phyloP scores from a whole-genome alignment of 2,888 invertebrate genomes.

The Torymus texanus region DNA sequence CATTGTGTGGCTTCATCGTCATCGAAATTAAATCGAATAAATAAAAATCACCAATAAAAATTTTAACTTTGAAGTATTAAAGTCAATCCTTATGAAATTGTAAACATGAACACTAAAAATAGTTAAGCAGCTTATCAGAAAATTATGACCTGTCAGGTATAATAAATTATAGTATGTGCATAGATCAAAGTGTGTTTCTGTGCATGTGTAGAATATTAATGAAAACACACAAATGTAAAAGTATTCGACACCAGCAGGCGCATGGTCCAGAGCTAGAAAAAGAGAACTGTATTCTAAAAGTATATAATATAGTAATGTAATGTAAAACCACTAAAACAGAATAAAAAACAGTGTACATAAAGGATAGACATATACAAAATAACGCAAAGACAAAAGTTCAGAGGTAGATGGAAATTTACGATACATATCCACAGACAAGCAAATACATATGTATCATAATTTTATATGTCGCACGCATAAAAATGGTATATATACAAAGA shows the following conservation, averaged over 20 bases:
- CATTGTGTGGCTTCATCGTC: too few species aligned
- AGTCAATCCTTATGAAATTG: too few species aligned
- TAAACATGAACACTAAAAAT: too few species aligned
- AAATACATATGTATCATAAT: constrained; percentile 10
- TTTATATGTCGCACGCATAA: neutral
- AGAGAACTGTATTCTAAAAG: constrained; percentile 38
- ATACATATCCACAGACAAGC: constrained; percentile 49
- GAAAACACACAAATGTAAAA: constrained; percentile 1
- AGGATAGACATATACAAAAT: constrained; percentile 50
- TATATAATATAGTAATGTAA: constrained; percentile 22
- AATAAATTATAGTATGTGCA: constrained; percentile 6
- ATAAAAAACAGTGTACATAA: constrained; percentile 39
- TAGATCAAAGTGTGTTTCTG: constrained; percentile 3
- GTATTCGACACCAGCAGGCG: constrained; percentile 29
- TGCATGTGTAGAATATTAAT: constrained; percentile 5
- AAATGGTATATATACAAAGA: constrained; percentile 8
- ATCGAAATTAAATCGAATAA: too few species aligned
- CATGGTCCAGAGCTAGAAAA: constrained; percentile 36
- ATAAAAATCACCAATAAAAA: too few species aligned
- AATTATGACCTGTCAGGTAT: neutral
- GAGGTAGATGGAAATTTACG: constrained; percentile 22
- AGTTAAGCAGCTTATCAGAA: too few species aligned
- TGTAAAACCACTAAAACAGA: constrained; percentile 19
- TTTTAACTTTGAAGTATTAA: too few species aligned
- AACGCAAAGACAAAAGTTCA: constrained; percentile 49